Percentiles rank a stretch among this genome's conserved stretches.
Conservation (phyloP, 2,888 invertebrate species). For the Drosophila colorata region DNA sequence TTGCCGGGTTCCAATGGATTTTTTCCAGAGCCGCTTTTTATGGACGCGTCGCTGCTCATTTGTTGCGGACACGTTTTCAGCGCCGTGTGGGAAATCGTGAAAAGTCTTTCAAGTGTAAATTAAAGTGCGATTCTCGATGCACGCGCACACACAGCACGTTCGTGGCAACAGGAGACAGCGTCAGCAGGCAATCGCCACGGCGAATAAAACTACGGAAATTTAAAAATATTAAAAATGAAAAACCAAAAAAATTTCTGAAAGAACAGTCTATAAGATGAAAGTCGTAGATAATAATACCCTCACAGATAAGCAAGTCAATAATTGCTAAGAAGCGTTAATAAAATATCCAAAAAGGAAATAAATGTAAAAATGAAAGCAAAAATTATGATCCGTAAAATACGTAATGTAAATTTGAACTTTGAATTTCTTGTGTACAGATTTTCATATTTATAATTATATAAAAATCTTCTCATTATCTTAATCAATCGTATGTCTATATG, state of each 20-base stretch:
- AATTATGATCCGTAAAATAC: too few species aligned
- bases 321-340: too few species aligned
- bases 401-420: too few species aligned
- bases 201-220: conserved; percentile 51
- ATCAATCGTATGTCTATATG: not conserved
- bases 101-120: conserved; percentile 74
- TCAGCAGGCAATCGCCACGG: conserved; percentile 16
- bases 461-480: not conserved
- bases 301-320: not conserved
- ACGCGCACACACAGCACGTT: conserved; percentile 62
- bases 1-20: not conserved
- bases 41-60: conserved; percentile 68
- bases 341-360: too few species aligned
- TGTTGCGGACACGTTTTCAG: conserved; percentile 76
- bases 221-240: conserved; percentile 38
- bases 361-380: too few species aligned
- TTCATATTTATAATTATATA: too few species aligned
- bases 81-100: conserved; percentile 64
- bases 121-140: conserved; percentile 68
- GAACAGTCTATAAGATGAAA: not conserved
- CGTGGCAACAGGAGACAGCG: conserved; percentile 21
- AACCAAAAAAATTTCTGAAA: not conserved
- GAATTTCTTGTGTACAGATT: too few species aligned
- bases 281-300: conserved; percentile 20
- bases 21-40: conserved; percentile 38